Evolutionary conservation across 2,113 vertebrate species (phyloP).

Genomic region (Psophia crepitans): DNA sequence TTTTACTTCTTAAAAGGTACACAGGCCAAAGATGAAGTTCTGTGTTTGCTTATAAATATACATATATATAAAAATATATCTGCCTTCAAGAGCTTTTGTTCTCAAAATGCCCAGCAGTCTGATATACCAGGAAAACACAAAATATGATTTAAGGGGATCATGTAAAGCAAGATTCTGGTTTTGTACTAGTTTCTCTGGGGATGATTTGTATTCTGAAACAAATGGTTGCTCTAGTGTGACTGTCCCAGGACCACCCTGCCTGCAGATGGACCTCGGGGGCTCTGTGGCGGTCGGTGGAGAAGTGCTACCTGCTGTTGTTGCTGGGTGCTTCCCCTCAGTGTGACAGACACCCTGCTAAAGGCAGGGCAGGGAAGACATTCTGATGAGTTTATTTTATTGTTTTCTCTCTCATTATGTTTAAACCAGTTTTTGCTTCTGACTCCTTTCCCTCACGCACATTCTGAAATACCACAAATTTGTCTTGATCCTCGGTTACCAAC

Average conservation of each 20-base stretch:
- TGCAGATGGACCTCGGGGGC: not conserved
- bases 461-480: accelerated
- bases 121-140: not conserved
- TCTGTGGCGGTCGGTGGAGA: not conserved
- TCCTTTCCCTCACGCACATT: not conserved
- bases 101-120: not conserved
- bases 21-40: not conserved
- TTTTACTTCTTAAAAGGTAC: not conserved
- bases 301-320: not conserved
- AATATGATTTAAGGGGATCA: not conserved
- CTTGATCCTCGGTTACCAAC: not conserved
- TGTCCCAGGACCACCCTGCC: not conserved
- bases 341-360: not conserved
- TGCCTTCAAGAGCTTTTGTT: not conserved
- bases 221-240: not conserved
- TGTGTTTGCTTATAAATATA: not conserved
- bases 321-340: not conserved
- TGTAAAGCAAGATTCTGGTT: not conserved
- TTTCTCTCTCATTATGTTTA: not conserved
- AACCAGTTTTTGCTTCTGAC: not conserved
- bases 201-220: not conserved
- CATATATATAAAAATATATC: no score
- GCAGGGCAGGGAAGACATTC: not conserved
- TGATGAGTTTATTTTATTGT: not conserved
- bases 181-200: not conserved